Base-by-base conservation (phyloP, 92 coral and sea anemone genomes). In the Epizoanthus illoricatus region DNA sequence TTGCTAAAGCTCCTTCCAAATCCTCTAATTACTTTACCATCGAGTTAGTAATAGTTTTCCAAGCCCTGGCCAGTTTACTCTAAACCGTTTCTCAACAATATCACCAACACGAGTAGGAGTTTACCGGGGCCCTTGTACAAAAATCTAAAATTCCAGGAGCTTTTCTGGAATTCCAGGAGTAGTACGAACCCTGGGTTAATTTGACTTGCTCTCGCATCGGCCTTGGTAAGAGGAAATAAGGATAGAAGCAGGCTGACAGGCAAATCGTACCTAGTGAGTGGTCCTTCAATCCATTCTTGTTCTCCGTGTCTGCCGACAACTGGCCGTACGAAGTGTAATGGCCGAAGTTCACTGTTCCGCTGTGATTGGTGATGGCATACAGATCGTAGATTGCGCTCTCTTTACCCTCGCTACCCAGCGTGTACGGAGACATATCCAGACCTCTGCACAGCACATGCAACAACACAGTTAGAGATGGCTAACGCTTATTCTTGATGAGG, bases 271-370 rank as follows among this genome's bases (percentile, higher is more conserved):
- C 93, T 54, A 88, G 64, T 73, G 87, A 90, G n/a, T 88, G 86
- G 5, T 36, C 49, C 59, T 58, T 74, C 60, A 81, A 75, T 59
- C 80, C 86, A 5, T 79, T 79, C 39, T 59, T 54, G 68, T 85
- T 68, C 21, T 86, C 72, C 7, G 54, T 81, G 6, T 73, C 67
- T 61, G 87, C 85, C 5, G 89, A 86, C 13, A 88, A 85, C 64
- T 89, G 87, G 24, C 88, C 93, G 84, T 83, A 91, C 18, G 99
- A 94, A 23, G 97, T 91, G 86, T 93, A 96, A 72, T 96, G 99
- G 10, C 99, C 99, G 78, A 88, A 96, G 90, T 91, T 93, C 72
- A 96, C 97, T 5, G 89, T 75, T 5, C 99, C 99, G 70, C 90
- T 88, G 88, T 96, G 99, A 76, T 92, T 96, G 16, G 98, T 87